Evolutionary conservation across 2,888 invertebrate genomes (phyloP).

Genomic region (Cephus nigrinus): DNA sequence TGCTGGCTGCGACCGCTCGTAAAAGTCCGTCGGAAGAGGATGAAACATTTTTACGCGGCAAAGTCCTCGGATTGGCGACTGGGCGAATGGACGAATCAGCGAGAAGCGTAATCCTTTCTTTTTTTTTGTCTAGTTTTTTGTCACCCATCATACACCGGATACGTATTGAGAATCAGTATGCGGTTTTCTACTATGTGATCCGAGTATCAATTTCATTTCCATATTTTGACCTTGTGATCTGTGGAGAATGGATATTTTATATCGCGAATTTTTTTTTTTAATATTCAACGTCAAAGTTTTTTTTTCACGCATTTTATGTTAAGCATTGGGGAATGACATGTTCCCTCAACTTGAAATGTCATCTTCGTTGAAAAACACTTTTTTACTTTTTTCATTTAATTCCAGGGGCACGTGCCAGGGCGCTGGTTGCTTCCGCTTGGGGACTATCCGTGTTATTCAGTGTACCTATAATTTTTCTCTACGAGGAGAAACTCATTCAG

Average conservation of each 20-base stretch:
- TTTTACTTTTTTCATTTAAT: conserved; percentile 34
- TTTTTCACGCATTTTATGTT: background rate
- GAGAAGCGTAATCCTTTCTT: conserved; percentile 18
- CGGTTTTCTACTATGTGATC: background rate
- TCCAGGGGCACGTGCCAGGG: conserved; percentile 86
- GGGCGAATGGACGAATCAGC: background rate
- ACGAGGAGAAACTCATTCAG: conserved; percentile 82
- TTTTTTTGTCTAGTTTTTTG: conserved; percentile 1
- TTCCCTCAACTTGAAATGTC: background rate
- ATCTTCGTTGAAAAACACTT: background rate
- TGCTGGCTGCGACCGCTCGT: conserved; percentile 7
- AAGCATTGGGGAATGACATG: background rate
- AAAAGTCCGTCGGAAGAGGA: conserved; percentile 20
- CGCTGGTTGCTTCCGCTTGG: conserved; percentile 86
- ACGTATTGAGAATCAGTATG: background rate
- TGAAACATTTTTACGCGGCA: conserved; percentile 24
- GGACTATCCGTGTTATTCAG: conserved; percentile 84
- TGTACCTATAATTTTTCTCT: conserved; percentile 82
- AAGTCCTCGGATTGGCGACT: conserved; percentile 9
- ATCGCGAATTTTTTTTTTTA: background rate
- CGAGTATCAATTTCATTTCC: background rate
- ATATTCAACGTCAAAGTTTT: background rate
- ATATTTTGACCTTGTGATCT: background rate
- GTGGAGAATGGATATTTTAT: background rate
- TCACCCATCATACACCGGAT: background rate